phyloP scores from a whole-genome alignment of 1,140 invertebrate species.

The Diabrotica undecimpunctata region DNA sequence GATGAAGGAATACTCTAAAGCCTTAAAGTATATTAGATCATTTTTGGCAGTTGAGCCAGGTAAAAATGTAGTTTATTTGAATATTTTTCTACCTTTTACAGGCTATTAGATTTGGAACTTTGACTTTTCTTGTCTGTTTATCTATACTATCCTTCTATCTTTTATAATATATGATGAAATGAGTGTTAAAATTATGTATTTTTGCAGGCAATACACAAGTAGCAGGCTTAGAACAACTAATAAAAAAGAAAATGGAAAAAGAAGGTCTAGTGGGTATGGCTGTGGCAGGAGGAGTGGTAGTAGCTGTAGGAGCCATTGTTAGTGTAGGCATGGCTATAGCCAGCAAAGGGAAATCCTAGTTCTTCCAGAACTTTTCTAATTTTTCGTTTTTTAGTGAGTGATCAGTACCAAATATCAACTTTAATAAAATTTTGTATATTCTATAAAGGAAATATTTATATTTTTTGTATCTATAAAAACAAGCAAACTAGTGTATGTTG shows the following conservation, averaged over 20 bases:
- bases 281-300: constrained; percentile 74
- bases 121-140: too few relatives aligned
- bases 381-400: background rate
- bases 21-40: constrained; percentile 75
- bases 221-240: constrained; percentile 65
- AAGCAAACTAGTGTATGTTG: too few relatives aligned
- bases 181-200: background rate
- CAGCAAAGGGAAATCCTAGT: constrained; percentile 53
- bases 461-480: background rate
- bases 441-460: background rate
- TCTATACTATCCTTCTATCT: too few relatives aligned
- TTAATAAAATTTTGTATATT: background rate
- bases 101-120: too few relatives aligned
- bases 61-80: constrained; percentile 11
- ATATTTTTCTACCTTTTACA: too few relatives aligned
- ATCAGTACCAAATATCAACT: background rate
- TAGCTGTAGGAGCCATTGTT: constrained; percentile 76
- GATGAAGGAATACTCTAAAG: constrained; percentile 82
- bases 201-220: constrained; percentile 77
- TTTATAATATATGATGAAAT: too few relatives aligned
- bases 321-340: constrained; percentile 75
- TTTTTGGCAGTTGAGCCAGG: constrained; percentile 85
- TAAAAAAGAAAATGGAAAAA: constrained; percentile 85
- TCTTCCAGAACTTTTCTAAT: background rate
- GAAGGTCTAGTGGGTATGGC: constrained; percentile 87